Percentiles rank a stretch among this genome's conserved stretches.
Conservation (phyloP, 1,140 invertebrate species). For the Polypedilum pembai region DNA sequence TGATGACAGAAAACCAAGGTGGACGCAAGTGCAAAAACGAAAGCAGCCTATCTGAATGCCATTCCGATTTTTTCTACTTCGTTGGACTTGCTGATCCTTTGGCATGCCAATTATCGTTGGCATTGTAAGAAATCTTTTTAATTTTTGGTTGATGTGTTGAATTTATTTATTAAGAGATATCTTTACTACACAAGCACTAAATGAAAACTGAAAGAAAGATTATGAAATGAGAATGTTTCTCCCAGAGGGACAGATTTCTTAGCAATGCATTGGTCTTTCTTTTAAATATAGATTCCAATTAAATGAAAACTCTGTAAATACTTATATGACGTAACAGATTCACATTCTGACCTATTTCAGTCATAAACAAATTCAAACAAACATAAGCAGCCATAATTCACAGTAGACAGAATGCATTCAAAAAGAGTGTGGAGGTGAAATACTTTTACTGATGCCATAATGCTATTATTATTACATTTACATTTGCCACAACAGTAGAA, state of each 20-base stretch:
- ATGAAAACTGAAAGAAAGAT: background rate
- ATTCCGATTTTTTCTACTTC: slow-evolving; percentile 33
- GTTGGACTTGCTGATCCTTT: slow-evolving; percentile 21
- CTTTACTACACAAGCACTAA: background rate
- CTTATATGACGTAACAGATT: too few species aligned
- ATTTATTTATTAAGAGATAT: background rate
- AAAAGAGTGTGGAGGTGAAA: too few species aligned
- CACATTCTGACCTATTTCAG: too few species aligned
- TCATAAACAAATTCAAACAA: too few species aligned
- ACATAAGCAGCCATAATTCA: too few species aligned
- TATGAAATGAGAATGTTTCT: background rate
- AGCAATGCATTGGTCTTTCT: background rate
- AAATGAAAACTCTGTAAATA: too few species aligned
- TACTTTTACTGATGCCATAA: too few species aligned
- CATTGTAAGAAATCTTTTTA: slow-evolving; percentile 3
- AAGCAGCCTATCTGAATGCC: slow-evolving; percentile 64
- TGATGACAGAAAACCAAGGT: slow-evolving; percentile 62
- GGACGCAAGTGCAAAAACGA: slow-evolving; percentile 66
- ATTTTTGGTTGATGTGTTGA: background rate
- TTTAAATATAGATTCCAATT: background rate
- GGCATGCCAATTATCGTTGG: background rate
- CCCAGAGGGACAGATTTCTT: background rate
- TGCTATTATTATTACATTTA: too few species aligned
- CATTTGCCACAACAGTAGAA: too few species aligned
- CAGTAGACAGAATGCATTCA: too few species aligned